A percentile compares a stretch with the other conserved stretches of the same genome.
Conservation (phyloP, 1,140 invertebrate species). For the Bombus huntii region DNA sequence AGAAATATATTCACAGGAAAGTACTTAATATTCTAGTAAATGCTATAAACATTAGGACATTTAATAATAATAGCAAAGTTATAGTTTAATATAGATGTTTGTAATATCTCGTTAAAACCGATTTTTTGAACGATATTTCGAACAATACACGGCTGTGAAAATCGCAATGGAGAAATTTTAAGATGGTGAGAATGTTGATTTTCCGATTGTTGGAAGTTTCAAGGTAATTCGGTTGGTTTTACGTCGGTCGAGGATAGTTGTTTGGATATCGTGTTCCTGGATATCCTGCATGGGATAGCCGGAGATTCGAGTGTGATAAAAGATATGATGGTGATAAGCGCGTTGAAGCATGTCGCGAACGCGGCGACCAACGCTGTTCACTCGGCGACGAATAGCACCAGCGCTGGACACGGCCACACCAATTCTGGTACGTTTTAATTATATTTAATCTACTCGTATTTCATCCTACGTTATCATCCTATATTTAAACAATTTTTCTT, state of each 20-base stretch:
- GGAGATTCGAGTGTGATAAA: constrained; percentile 4
- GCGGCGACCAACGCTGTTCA: constrained; percentile 78
- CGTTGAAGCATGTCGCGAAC: constrained; percentile 76
- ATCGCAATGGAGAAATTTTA: background rate
- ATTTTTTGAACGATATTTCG: background rate
- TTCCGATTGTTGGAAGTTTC: background rate
- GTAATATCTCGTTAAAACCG: background rate
- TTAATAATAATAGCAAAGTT: background rate
- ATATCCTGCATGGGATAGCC: constrained; percentile 8
- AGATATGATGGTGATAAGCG: constrained; percentile 77
- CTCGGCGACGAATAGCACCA: constrained; percentile 70
- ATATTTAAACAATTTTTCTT: background rate
- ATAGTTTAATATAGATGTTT: background rate
- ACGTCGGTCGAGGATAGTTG: background rate
- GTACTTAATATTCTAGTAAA: background rate
- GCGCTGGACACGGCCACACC: constrained; percentile 63
- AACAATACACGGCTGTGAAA: background rate
- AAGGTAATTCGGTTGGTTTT: background rate
- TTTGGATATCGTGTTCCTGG: background rate
- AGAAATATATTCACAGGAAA: background rate
- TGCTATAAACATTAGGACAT: no score
- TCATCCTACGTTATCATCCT: no score
- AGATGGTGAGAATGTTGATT: background rate
- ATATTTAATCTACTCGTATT: no score
- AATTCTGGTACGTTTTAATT: constrained; percentile 71